Evolutionary conservation across 2,113 vertebrate genomes (phyloP).

Genomic region (Saimiri boliviensis): DNA sequence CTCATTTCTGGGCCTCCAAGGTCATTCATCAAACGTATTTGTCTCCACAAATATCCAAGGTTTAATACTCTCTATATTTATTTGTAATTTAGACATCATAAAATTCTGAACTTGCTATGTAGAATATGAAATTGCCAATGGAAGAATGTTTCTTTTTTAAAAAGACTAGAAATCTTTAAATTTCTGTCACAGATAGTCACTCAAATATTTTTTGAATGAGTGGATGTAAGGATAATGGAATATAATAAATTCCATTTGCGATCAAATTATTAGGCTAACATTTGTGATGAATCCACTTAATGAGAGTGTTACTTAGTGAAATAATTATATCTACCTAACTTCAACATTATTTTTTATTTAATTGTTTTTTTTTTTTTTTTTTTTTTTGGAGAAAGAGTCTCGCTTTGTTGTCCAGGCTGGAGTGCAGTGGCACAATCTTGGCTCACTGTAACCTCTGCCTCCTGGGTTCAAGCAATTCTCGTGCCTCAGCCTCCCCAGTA

Average conservation of each 20-base stretch:
- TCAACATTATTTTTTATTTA: background rate
- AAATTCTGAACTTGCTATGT: conserved; percentile 33
- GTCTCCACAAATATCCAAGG: background rate
- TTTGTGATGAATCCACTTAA: background rate
- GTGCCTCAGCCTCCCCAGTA: background rate
- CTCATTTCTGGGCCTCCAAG: background rate
- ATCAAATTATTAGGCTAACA: background rate
- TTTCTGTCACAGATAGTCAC: background rate
- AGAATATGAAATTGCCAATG: background rate
- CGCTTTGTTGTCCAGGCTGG: background rate
- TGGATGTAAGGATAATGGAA: background rate
- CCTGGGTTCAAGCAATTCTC: background rate
- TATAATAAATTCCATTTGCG: background rate
- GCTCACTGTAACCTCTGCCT: too few species aligned
- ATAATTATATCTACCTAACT: background rate
- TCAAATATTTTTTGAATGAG: background rate
- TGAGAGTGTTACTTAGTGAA: background rate
- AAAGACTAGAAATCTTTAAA: background rate
- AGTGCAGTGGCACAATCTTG: background rate
- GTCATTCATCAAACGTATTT: background rate
- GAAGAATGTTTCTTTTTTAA: background rate
- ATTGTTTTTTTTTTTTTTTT: background rate
- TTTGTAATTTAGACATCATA: background rate
- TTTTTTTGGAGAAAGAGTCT: background rate
- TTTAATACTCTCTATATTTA: background rate